These are phyloP conservation scores for Drosophila grimshawi DNA, from an alignment of 1,140 invertebrate species.

Conservation along the genomic window DNA sequence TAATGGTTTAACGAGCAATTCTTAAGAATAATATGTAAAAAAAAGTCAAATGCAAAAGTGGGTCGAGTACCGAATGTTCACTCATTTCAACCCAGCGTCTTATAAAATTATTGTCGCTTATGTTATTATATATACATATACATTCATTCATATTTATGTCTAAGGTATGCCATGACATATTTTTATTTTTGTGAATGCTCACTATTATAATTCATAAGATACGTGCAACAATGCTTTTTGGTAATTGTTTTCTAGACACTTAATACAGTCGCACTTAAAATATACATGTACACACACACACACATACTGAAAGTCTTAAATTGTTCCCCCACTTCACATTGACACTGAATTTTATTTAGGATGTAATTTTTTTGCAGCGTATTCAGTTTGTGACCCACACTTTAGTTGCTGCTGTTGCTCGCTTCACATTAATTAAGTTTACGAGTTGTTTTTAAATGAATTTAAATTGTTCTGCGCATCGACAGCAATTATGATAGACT, in stretches of 20 bases:
- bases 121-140: too few relatives aligned
- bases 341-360: constrained; percentile 67
- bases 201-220: constrained; percentile 2
- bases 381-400: constrained; percentile 21
- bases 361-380: constrained; percentile 37
- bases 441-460: constrained; percentile 67
- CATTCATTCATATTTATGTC: background rate
- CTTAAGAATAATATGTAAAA: too few relatives aligned
- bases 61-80: background rate
- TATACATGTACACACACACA: background rate
- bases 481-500: constrained; percentile 48
- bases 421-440: constrained; percentile 64
- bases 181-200: background rate
- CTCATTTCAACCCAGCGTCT: background rate
- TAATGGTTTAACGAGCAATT: too few relatives aligned
- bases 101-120: background rate
- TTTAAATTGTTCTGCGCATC: constrained; percentile 69
- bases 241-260: constrained; percentile 19
- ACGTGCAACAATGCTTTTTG: background rate
- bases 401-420: constrained; percentile 32
- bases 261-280: constrained; percentile 2
- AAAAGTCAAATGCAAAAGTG: background rate
- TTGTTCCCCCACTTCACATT: constrained; percentile 31
- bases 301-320: background rate
- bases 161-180: constrained; percentile 2